These are phyloP conservation scores for Piscicola geometra DNA, from an alignment of 2,888 invertebrate genomes.

Conservation along the genomic window DNA sequence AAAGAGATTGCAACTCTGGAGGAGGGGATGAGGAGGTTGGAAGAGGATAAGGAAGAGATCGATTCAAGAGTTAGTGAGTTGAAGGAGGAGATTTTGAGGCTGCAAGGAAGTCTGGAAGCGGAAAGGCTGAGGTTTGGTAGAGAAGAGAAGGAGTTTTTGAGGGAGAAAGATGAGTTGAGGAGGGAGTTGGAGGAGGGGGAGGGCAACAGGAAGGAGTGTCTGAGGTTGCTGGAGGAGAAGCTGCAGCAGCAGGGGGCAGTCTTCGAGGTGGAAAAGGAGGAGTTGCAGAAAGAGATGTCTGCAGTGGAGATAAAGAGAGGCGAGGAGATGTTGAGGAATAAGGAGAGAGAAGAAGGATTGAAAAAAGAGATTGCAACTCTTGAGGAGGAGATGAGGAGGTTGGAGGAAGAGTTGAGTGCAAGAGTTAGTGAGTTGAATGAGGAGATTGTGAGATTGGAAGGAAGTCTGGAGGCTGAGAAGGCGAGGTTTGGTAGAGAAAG, in stretches of 20 bases:
- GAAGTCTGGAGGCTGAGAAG: neutral
- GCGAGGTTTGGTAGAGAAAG: too few relatives aligned
- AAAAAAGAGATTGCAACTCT: neutral
- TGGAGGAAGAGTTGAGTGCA: conserved; percentile 11
- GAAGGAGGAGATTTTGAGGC: too few relatives aligned
- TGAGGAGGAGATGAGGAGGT: neutral
- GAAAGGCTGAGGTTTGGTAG: too few relatives aligned
- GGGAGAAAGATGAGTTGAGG: too few relatives aligned
- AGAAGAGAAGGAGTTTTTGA: too few relatives aligned
- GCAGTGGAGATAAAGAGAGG: too few relatives aligned
- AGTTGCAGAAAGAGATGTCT: neutral
- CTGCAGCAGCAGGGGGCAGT: neutral
- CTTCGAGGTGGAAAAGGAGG: neutral
- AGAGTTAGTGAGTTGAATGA: too few relatives aligned
- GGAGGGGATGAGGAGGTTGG: neutral
- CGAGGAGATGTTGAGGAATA: neutral
- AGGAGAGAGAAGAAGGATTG: neutral
- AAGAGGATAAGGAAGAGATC: neutral
- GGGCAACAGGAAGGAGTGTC: neutral
- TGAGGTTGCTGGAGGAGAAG: neutral
- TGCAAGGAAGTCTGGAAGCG: too few relatives aligned
- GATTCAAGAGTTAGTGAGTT: too few relatives aligned
- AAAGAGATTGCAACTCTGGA: neutral
- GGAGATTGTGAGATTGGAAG: neutral
- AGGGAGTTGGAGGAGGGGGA: neutral